phyloP scores from a whole-genome alignment of 2,888 invertebrate genomes.

The Unio pictorum region DNA sequence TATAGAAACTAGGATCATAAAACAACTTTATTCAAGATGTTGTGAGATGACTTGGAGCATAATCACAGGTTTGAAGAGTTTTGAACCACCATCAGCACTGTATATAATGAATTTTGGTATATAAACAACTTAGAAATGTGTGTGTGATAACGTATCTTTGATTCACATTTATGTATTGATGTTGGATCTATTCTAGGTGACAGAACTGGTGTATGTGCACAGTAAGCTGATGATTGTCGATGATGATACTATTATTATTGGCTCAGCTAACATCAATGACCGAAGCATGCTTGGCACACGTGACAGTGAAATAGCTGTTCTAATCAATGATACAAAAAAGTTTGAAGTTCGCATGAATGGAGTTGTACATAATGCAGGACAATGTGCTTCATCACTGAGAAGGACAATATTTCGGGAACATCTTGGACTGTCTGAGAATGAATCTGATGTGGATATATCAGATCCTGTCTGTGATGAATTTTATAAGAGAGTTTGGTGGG shows the following conservation, averaged over 20 bases:
- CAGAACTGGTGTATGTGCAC: slow-evolving; percentile 97
- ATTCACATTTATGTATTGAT: too few species aligned
- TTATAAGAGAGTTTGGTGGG: slow-evolving; percentile 88
- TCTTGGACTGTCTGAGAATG: slow-evolving; percentile 80
- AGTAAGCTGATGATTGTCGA: slow-evolving; percentile 96
- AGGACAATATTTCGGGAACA: slow-evolving; percentile 92
- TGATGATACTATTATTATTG: slow-evolving; percentile 92
- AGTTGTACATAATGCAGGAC: slow-evolving; percentile 84
- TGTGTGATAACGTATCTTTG: slow-evolving; percentile 6
- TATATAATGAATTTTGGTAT: not conserved
- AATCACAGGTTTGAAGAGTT: too few species aligned
- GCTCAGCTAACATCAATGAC: slow-evolving; percentile 98
- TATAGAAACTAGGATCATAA: too few species aligned
- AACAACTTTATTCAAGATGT: too few species aligned
- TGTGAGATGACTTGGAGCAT: too few species aligned
- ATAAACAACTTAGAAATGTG: not conserved
- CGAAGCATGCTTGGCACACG: slow-evolving; percentile 93
- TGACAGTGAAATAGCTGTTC: slow-evolving; percentile 90
- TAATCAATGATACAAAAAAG: slow-evolving; percentile 81
- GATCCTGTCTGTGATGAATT: slow-evolving; percentile 89
- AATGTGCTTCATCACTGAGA: slow-evolving; percentile 88
- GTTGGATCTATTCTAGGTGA: slow-evolving; percentile 75
- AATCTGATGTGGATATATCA: slow-evolving; percentile 76
- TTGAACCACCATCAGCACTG: too few species aligned
- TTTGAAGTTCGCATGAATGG: slow-evolving; percentile 82